Evolutionary conservation across 2,113 vertebrate species (phyloP).

Genomic region (Sorex fumeus): DNA sequence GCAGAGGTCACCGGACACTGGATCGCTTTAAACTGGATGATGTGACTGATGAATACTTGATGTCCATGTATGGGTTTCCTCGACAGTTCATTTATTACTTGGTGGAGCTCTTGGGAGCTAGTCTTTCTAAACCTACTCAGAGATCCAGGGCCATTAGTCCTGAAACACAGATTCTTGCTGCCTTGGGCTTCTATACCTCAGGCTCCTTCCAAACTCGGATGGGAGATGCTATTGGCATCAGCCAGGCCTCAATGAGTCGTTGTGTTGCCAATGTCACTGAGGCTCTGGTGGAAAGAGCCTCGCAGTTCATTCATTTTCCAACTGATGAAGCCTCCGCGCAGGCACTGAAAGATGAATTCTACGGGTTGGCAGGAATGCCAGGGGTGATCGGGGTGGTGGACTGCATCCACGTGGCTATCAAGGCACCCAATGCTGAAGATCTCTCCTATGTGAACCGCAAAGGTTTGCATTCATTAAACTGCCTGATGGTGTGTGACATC

Average conservation of each 20-base stretch:
- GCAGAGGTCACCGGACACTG: conserved; percentile 95
- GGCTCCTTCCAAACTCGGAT: conserved; percentile 98
- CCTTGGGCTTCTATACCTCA: conserved; percentile 97
- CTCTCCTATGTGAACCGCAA: conserved; percentile 95
- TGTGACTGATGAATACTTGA: conserved; percentile 94
- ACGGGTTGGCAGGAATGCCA: conserved; percentile 94
- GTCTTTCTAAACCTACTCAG: conserved; percentile 94
- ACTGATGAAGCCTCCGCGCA: conserved; percentile 91
- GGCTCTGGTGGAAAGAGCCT: conserved; percentile 95
- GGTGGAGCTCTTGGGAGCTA: conserved; percentile 93
- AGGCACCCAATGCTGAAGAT: conserved; percentile 97
- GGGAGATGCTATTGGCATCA: conserved; percentile 98
- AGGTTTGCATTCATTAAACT: conserved; percentile 97
- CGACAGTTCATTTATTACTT: conserved; percentile 96
- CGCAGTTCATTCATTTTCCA: conserved; percentile 93
- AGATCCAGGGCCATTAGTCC: conserved; percentile 97
- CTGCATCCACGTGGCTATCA: conserved; percentile 96
- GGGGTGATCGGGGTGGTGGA: conserved; percentile 95
- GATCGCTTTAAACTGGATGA: conserved; percentile 96
- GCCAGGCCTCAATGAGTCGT: conserved; percentile 98
- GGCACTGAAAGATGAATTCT: conserved; percentile 94
- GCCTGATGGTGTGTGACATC: conserved; percentile 95
- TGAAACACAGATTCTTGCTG: conserved; percentile 97
- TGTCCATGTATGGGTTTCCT: conserved; percentile 95
- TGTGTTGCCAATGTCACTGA: conserved; percentile 97